phyloP scores from a whole-genome alignment of 1,140 invertebrate genomes.

The Calycopis cecrops region DNA sequence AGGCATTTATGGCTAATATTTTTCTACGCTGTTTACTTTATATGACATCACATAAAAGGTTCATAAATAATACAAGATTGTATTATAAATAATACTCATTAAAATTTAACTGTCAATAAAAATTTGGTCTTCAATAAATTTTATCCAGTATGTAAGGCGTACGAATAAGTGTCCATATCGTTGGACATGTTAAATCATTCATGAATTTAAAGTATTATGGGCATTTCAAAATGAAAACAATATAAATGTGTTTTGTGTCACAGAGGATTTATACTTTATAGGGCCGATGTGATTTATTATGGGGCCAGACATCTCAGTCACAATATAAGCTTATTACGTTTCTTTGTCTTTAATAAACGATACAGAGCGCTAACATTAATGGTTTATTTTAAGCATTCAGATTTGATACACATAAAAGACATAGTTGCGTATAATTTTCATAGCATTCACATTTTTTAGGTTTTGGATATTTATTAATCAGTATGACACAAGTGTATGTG shows the following conservation, averaged over 20 bases:
- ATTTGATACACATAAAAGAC: too few species aligned
- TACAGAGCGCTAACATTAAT: neutral
- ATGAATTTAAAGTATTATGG: conserved; percentile 70
- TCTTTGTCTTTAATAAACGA: conserved; percentile 23
- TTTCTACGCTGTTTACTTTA: conserved; percentile 9
- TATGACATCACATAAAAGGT: neutral
- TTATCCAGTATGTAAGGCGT: conserved; percentile 11
- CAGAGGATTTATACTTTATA: conserved; percentile 69
- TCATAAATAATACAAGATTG: conserved; percentile 9
- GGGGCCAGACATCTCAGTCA: conserved; percentile 17
- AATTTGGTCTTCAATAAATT: conserved; percentile 41
- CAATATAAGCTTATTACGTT: conserved; percentile 16
- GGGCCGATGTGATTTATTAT: conserved; percentile 67
- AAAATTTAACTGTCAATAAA: conserved; percentile 50
- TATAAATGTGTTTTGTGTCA: conserved; percentile 71
- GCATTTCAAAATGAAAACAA: conserved; percentile 70
- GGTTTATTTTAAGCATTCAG: too few species aligned
- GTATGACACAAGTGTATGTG: too few species aligned
- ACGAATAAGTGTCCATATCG: conserved; percentile 1
- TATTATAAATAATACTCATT: conserved; percentile 15
- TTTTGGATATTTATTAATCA: too few species aligned
- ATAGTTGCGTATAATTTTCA: too few species aligned
- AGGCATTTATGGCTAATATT: conserved; percentile 4
- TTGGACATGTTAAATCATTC: conserved; percentile 59
- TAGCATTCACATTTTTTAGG: too few species aligned